Percentiles rank a stretch among this genome's conserved stretches.
These are phyloP conservation scores for Pseudocheirus occidentalis DNA, from an alignment of 2,797 vertebrate species.

Conservation along the genomic window DNA sequence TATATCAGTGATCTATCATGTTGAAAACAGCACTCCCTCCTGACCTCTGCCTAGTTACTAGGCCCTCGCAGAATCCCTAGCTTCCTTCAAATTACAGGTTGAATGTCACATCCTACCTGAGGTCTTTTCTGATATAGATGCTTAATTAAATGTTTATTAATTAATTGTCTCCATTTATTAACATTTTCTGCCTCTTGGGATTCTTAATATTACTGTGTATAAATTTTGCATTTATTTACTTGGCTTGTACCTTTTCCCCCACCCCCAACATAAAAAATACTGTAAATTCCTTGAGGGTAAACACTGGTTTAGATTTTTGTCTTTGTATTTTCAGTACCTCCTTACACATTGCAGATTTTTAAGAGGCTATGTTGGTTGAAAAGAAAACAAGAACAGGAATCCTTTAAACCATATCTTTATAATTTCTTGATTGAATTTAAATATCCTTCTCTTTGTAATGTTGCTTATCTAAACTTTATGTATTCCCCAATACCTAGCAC, in stretches of 20 bases:
- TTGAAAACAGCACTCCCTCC: too few relatives aligned
- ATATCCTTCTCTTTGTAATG: background rate
- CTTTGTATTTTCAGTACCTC: background rate
- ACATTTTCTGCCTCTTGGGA: background rate
- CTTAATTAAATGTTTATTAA: background rate
- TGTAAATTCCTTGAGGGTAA: background rate
- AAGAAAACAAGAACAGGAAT: too few relatives aligned
- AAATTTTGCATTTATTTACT: background rate
- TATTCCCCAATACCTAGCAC: background rate
- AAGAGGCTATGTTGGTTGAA: background rate
- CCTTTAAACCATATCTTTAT: background rate
- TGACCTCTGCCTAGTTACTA: too few relatives aligned
- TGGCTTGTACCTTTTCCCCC: background rate
- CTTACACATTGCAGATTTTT: background rate
- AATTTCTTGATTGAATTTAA: background rate
- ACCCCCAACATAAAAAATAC: background rate
- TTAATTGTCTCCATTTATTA: background rate
- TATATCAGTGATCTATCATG: too few relatives aligned
- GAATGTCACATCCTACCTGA: too few relatives aligned
- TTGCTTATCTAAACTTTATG: background rate
- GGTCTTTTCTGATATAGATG: background rate
- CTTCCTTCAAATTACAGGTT: too few relatives aligned
- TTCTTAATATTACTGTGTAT: background rate
- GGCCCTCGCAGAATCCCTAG: too few relatives aligned
- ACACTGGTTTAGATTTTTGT: background rate